These are phyloP conservation scores for Tachypleus tridentatus DNA, from an alignment of 1,140 invertebrate genomes.

Conservation along the genomic window DNA sequence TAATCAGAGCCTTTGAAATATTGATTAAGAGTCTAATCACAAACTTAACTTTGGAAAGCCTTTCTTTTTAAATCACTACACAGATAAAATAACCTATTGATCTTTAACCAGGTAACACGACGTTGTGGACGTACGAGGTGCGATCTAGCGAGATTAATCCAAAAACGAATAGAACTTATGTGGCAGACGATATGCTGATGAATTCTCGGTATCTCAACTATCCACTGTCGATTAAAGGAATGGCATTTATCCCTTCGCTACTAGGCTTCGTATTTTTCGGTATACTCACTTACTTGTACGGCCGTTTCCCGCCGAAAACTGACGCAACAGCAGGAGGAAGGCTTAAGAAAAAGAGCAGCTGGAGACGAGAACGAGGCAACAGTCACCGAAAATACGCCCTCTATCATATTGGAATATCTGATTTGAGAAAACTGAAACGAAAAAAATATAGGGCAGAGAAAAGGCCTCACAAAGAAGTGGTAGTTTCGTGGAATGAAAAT, in stretches of 20 bases:
- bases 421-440: too few species aligned
- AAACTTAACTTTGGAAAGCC: too few species aligned
- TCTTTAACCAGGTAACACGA: constrained; percentile 27
- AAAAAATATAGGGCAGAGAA: too few species aligned
- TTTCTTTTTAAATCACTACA: too few species aligned
- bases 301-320: constrained; percentile 36
- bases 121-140: constrained; percentile 34
- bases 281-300: constrained; percentile 38
- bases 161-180: constrained; percentile 32
- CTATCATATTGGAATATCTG: too few species aligned
- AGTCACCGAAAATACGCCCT: too few species aligned
- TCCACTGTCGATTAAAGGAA: constrained; percentile 34
- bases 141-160: constrained; percentile 34
- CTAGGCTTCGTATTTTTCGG: constrained; percentile 37
- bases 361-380: constrained; percentile 22
- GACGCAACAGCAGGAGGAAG: constrained; percentile 31
- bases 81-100: too few species aligned
- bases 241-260: constrained; percentile 34
- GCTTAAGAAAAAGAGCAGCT: constrained; percentile 28
- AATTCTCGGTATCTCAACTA: constrained; percentile 41
- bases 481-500: too few species aligned
- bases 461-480: too few species aligned
- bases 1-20: too few species aligned
- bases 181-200: constrained; percentile 39
- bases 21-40: too few species aligned